phyloP scores from a whole-genome alignment of 2,888 invertebrate species.

The Rhogogaster chlorosoma region DNA sequence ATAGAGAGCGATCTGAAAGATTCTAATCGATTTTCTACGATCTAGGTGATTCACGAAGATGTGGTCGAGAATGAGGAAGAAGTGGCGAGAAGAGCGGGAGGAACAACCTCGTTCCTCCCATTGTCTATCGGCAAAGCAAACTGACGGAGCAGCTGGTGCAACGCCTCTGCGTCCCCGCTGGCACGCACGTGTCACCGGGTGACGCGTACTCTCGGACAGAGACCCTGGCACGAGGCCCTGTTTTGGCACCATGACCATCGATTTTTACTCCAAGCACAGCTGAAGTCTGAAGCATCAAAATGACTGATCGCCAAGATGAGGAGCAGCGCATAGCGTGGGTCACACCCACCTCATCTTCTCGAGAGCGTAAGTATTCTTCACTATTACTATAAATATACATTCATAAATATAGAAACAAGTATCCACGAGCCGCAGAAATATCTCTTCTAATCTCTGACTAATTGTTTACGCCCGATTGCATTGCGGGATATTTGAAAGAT shows the following conservation, averaged over 20 bases:
- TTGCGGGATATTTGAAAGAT: background rate
- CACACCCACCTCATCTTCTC: slow-evolving; percentile 74
- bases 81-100: background rate
- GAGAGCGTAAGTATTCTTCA: slow-evolving; percentile 68
- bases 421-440: slow-evolving; percentile 74
- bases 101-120: slow-evolving; percentile 26
- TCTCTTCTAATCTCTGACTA: slow-evolving; percentile 47
- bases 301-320: slow-evolving; percentile 70
- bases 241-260: slow-evolving; percentile 50
- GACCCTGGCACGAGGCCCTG: slow-evolving; percentile 45
- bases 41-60: slow-evolving; percentile 54
- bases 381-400: slow-evolving; percentile 71
- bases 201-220: slow-evolving; percentile 47
- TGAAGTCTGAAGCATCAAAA: slow-evolving; percentile 69
- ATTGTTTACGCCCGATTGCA: slow-evolving; percentile 4
- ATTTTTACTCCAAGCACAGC: slow-evolving; percentile 46
- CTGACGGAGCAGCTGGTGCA: slow-evolving; percentile 51
- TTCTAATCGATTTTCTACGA: slow-evolving; percentile 45
- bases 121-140: slow-evolving; percentile 43
- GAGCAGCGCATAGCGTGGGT: slow-evolving; percentile 58
- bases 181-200: slow-evolving; percentile 47
- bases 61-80: slow-evolving; percentile 18
- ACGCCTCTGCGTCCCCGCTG: slow-evolving; percentile 39
- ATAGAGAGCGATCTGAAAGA: slow-evolving; percentile 17
- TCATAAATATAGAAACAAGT: slow-evolving; percentile 74